phyloP scores from a whole-genome alignment of 2,113 vertebrate species.

The Zosterops borbonicus region DNA sequence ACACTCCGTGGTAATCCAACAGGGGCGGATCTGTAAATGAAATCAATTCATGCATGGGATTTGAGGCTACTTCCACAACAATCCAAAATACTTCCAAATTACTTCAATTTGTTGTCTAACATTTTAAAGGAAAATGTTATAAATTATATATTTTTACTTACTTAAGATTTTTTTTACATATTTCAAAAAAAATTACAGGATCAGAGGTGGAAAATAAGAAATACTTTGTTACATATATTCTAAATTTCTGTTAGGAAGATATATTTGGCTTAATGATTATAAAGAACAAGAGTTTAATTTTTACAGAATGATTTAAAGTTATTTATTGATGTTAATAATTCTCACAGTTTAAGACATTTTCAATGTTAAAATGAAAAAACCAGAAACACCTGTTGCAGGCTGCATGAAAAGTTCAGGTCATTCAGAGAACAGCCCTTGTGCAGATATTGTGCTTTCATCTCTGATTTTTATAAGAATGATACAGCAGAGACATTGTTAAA shows the following conservation, averaged over 20 bases:
- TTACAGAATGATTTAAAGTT: not conserved
- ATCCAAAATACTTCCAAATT: not conserved
- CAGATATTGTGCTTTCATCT: not conserved
- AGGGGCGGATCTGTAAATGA: slow-evolving; percentile 58
- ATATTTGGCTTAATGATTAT: not conserved
- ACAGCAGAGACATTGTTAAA: not conserved
- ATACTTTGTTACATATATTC: not conserved
- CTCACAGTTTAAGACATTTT: not conserved
- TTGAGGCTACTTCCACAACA: not conserved
- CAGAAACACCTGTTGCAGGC: not conserved
- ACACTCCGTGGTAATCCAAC: slow-evolving; percentile 10
- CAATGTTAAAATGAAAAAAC: not conserved
- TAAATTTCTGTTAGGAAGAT: not conserved
- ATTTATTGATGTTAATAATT: not conserved
- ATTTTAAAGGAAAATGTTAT: not conserved
- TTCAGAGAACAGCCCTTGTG: not conserved
- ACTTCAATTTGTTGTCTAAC: not conserved
- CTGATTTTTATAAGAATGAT: not conserved
- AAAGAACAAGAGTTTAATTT: not conserved
- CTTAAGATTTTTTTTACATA: not conserved
- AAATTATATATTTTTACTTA: not conserved
- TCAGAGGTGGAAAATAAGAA: not conserved
- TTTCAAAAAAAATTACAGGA: not conserved
- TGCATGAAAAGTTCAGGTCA: not conserved
- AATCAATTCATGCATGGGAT: not conserved